Percentiles rank a stretch among this genome's conserved stretches.
These are phyloP conservation scores for Speoplatyrhinus poulsoni DNA, from an alignment of 2,113 vertebrate species.

Conservation along the genomic window DNA sequence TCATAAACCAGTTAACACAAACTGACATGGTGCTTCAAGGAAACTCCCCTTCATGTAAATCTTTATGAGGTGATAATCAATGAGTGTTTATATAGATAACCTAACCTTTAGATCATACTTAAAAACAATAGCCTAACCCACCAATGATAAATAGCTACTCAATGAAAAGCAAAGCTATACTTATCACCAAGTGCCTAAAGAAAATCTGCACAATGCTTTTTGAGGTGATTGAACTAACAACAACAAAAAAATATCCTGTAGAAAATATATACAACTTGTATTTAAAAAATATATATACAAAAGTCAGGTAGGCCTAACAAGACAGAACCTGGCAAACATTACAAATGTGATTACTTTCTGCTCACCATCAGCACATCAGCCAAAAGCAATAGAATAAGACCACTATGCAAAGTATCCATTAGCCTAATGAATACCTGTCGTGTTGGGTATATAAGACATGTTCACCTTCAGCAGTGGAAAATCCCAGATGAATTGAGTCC, in stretches of 20 bases:
- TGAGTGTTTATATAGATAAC: no score
- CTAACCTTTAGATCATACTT: no score
- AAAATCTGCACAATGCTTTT: slow-evolving; percentile 6
- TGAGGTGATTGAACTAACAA: no score
- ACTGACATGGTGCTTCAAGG: slow-evolving; percentile 41
- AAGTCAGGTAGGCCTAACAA: no score
- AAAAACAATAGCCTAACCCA: not conserved
- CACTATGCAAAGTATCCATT: slow-evolving; percentile 45
- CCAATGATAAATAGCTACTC: not conserved
- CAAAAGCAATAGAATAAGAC: slow-evolving; percentile 27
- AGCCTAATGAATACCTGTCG: slow-evolving; percentile 66
- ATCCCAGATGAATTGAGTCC: slow-evolving; percentile 27
- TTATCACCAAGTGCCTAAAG: not conserved
- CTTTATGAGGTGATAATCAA: no score
- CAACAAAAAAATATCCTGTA: no score
- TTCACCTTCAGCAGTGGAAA: slow-evolving; percentile 70
- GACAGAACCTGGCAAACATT: not conserved
- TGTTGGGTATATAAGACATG: slow-evolving; percentile 71
- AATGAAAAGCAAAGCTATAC: not conserved
- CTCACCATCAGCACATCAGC: slow-evolving; percentile 16
- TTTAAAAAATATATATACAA: no score
- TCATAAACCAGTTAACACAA: slow-evolving; percentile 32
- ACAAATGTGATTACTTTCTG: slow-evolving; percentile 47
- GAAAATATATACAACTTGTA: no score
- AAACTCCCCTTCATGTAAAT: slow-evolving; percentile 9